Conservation (phyloP, 2,113 vertebrate species). For the Ctenomys sociabilis region DNA sequence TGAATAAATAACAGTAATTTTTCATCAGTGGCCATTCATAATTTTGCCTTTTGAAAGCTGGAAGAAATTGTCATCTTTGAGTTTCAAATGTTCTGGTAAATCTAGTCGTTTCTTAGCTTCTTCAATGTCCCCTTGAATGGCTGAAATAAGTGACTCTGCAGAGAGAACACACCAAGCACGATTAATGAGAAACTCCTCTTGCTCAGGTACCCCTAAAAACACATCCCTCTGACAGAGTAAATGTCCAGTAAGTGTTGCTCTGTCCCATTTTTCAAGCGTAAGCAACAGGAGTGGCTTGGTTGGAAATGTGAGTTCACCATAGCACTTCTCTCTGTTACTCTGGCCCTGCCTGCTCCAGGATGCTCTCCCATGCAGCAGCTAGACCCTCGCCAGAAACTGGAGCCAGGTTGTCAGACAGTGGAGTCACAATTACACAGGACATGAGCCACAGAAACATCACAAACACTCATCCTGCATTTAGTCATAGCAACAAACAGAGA, state of each 20-base stretch:
- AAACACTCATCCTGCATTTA: not conserved
- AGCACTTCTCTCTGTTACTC: not conserved
- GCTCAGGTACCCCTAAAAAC: not conserved
- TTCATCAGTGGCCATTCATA: constrained; percentile 89
- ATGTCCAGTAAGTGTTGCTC: not conserved
- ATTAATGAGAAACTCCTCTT: not conserved
- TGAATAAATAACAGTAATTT: constrained; percentile 34
- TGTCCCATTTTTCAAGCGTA: not conserved
- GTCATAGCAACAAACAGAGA: not conserved
- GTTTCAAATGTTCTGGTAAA: constrained; percentile 92
- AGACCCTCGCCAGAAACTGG: not conserved
- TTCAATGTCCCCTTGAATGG: constrained; percentile 95
- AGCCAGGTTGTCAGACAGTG: not conserved
- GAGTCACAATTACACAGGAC: not conserved
- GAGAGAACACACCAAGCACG: not conserved
- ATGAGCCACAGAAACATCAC: not conserved
- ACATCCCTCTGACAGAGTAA: not conserved
- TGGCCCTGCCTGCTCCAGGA: too few species aligned
- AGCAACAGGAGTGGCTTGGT: not conserved
- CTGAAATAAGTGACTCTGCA: constrained; percentile 93
- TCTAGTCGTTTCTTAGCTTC: constrained; percentile 93
- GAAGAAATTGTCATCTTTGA: constrained; percentile 95
- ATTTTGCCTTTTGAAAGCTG: constrained; percentile 85
- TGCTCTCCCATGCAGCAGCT: not conserved
- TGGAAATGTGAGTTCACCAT: not conserved